Evolutionary conservation across 2,888 invertebrate species (phyloP).

Genomic region (Polydesmus complanatus): DNA sequence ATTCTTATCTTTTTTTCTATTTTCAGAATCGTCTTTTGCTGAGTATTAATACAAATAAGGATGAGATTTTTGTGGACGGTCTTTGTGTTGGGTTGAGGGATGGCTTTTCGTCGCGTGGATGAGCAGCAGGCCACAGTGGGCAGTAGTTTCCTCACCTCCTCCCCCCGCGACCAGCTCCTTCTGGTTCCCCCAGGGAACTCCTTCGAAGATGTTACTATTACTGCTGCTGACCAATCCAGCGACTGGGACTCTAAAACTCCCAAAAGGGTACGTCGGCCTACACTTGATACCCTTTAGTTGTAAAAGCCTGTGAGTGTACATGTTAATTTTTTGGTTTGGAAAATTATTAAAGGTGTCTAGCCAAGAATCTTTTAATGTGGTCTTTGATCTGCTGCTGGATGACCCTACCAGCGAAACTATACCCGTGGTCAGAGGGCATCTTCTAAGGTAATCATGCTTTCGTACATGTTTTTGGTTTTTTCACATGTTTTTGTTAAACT

Average conservation of each 20-base stretch:
- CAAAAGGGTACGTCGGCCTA: too few relatives aligned
- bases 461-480: neutral
- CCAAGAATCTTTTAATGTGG: slow-evolving; percentile 7
- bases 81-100: too few relatives aligned
- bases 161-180: neutral
- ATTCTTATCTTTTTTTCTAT: too few relatives aligned
- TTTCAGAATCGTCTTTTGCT: too few relatives aligned
- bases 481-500: neutral
- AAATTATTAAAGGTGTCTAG: slow-evolving; percentile 5
- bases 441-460: neutral
- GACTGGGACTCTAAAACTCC: neutral
- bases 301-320: too few relatives aligned
- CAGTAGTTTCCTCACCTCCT: neutral
- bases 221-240: neutral
- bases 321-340: too few relatives aligned
- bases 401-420: neutral
- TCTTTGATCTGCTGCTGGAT: slow-evolving; percentile 2
- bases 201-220: neutral
- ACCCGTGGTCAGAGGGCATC: slow-evolving; percentile 5
- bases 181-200: neutral
- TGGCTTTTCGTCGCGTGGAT: too few relatives aligned
- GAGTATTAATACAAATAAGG: too few relatives aligned
- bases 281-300: too few relatives aligned
- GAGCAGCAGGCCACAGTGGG: too few relatives aligned
- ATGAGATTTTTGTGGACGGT: too few relatives aligned